A percentile compares a stretch with the other conserved stretches of the same genome.
Evolutionary conservation across 2,797 vertebrate genomes (phyloP).

Genomic region (Etheostoma nigrum): DNA sequence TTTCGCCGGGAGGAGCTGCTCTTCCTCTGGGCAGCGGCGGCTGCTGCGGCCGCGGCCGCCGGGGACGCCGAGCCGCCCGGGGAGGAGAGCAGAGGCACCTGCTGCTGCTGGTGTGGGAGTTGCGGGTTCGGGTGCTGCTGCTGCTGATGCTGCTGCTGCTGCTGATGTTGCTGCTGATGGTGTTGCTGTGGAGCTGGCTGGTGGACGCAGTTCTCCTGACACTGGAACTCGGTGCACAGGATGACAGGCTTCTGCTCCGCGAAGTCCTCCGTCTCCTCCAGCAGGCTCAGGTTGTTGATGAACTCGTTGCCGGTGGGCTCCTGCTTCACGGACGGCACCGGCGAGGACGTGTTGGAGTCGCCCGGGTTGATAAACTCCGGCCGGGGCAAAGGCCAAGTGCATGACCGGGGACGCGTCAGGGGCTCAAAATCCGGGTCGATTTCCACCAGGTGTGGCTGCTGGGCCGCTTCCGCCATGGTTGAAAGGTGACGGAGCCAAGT

Average conservation of each 20-base stretch:
- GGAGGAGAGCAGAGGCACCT: slow-evolving; percentile 88
- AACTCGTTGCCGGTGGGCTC: slow-evolving; percentile 88
- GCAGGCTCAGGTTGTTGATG: slow-evolving; percentile 90
- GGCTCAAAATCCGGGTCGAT: slow-evolving; percentile 98
- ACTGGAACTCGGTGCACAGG: slow-evolving; percentile 90
- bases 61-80: slow-evolving; percentile 82
- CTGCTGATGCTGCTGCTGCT: slow-evolving; percentile 65
- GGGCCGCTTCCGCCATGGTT: slow-evolving; percentile 91
- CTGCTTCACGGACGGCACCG: slow-evolving; percentile 90
- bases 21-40: slow-evolving; percentile 90
- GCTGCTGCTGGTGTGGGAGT: slow-evolving; percentile 78
- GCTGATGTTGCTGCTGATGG: slow-evolving; percentile 70
- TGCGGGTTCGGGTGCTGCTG: slow-evolving; percentile 75
- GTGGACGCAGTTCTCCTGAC: slow-evolving; percentile 88
- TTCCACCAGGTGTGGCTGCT: slow-evolving; percentile 91
- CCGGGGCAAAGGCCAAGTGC: slow-evolving; percentile 96
- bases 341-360: slow-evolving; percentile 93
- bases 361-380: slow-evolving; percentile 92
- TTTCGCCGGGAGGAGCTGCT: slow-evolving; percentile 96
- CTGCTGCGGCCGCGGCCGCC: slow-evolving; percentile 83
- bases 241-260: slow-evolving; percentile 81
- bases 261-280: slow-evolving; percentile 94
- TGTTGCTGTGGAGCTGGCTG: slow-evolving; percentile 79
- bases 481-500: slow-evolving; percentile 58
- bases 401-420: slow-evolving; percentile 93